Percentiles rank a stretch among this genome's conserved stretches.
Conservation (phyloP, 2,797 vertebrate genomes). For the Avahi laniger region DNA sequence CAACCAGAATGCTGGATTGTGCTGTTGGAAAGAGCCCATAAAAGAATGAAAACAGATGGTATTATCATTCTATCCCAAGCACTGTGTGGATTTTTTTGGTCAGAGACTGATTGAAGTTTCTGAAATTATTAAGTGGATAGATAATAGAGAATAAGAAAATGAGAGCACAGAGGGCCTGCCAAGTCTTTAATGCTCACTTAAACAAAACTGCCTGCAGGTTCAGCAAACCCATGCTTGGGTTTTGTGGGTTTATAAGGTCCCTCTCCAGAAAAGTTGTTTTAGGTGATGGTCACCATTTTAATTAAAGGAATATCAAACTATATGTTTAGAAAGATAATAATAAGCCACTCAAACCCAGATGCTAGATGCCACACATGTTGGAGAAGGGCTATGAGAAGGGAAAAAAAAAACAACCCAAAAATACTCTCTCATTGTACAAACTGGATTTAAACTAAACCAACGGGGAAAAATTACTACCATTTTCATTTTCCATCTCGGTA, state of each 20-base stretch:
- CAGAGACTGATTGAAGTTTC: constrained; percentile 63
- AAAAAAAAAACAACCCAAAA: background rate
- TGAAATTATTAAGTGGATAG: constrained; percentile 75
- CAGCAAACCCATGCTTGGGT: constrained; percentile 62
- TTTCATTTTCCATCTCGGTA: background rate
- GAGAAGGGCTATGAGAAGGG: background rate
- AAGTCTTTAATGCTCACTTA: constrained; percentile 74
- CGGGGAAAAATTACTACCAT: background rate
- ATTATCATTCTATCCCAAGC: constrained; percentile 67
- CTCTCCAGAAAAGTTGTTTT: constrained; percentile 67
- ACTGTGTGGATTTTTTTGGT: constrained; percentile 70
- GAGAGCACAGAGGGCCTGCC: constrained; percentile 39
- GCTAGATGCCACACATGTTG: constrained; percentile 40
- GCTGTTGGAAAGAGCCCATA: constrained; percentile 67
- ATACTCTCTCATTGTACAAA: background rate
- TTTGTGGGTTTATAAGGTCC: constrained; percentile 58
- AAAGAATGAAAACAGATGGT: constrained; percentile 70
- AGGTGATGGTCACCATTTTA: constrained; percentile 64
- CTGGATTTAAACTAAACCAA: constrained; percentile 20
- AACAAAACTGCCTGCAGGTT: constrained; percentile 71
- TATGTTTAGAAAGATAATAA: constrained; percentile 64
- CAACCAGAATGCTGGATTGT: constrained; percentile 7
- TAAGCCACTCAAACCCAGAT: constrained; percentile 50
- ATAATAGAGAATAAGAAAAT: constrained; percentile 77
- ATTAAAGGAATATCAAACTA: constrained; percentile 71